Evolutionary conservation across 2,113 vertebrate genomes (phyloP).

Genomic region (Callospermophilus lateralis): DNA sequence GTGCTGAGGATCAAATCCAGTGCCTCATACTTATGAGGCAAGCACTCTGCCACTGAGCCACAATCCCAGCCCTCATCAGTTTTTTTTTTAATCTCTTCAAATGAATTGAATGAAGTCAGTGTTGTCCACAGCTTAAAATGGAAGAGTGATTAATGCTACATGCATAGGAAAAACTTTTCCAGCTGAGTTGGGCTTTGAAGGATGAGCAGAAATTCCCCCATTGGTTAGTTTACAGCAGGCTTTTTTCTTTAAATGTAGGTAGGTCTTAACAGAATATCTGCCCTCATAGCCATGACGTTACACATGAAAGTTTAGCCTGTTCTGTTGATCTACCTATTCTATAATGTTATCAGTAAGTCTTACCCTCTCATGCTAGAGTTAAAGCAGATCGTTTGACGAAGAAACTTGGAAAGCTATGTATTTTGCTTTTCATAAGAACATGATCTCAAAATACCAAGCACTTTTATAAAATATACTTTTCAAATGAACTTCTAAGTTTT

Average conservation of each 20-base stretch:
- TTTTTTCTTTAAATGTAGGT: slow-evolving; percentile 48
- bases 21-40: no score
- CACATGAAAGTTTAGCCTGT: background rate
- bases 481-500: background rate
- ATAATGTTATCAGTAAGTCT: background rate
- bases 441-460: background rate
- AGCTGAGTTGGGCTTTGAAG: background rate
- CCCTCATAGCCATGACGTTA: background rate
- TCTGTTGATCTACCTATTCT: background rate
- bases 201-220: background rate
- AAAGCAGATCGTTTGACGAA: slow-evolving; percentile 7
- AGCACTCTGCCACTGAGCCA: no score
- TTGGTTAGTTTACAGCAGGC: background rate
- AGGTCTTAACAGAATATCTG: background rate
- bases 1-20: no score
- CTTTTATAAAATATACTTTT: background rate
- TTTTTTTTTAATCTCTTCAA: background rate
- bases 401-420: background rate
- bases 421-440: background rate
- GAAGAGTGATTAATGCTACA: background rate
- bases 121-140: background rate
- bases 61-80: no score
- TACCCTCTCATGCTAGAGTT: background rate
- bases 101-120: background rate
- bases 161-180: background rate